phyloP scores from a whole-genome alignment of 2,797 vertebrate genomes.

The Notamacropus eugenii region DNA sequence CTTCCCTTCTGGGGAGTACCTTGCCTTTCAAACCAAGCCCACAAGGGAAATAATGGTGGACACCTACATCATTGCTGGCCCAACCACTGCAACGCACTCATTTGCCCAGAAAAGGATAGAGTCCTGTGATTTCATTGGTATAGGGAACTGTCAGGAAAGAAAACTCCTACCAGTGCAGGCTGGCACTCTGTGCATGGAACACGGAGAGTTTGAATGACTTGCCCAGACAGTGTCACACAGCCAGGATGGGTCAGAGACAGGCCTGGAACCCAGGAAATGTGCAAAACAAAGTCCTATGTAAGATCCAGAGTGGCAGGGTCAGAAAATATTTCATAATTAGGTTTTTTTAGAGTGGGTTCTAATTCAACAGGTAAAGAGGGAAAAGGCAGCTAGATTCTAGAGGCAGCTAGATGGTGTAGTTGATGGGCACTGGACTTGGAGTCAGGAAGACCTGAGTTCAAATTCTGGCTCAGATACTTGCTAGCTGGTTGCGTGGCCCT shows the following conservation, averaged over 20 bases:
- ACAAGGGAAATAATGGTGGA: not conserved
- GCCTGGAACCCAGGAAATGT: not conserved
- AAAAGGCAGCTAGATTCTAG: not conserved
- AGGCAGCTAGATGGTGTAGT: not conserved
- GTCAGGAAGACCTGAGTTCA: not conserved
- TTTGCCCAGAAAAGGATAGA: no score
- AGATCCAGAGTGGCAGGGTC: no score
- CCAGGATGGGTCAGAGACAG: not conserved
- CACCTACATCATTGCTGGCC: not conserved
- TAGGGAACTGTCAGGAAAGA: no score
- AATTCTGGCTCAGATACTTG: not conserved
- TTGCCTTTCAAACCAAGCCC: not conserved
- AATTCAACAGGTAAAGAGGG: not conserved
- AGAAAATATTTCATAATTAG: not conserved
- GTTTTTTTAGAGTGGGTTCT: not conserved
- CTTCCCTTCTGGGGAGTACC: not conserved
- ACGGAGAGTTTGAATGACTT: no score
- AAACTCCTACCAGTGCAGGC: not conserved
- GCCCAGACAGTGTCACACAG: not conserved
- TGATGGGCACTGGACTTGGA: not conserved
- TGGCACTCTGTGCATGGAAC: not conserved
- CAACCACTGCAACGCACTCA: no score
- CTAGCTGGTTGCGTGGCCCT: not conserved
- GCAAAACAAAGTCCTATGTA: not conserved
- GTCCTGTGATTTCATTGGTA: no score